These are phyloP conservation scores for cat (Felis catus) DNA, from an alignment of 2,113 vertebrate species.

Conservation along the genomic window F.catus_Fca126_mat1.0 CM031415.1:132962001-132962500, in stretches of 20 bases:
- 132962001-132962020: neutral
- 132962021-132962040: neutral
- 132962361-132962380: constrained; percentile 33
- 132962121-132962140: neutral
- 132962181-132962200: neutral
- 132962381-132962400: constrained; percentile 39
- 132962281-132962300: neutral
- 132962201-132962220: neutral
- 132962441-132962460: constrained; percentile 35
- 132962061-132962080: neutral
- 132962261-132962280: neutral
- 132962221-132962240: neutral
- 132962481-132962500: constrained; percentile 19
- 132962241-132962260: neutral
- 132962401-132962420: constrained; percentile 56
- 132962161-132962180: neutral
- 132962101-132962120: neutral
- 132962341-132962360: constrained; percentile 43
- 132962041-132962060: neutral
- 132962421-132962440: constrained; percentile 67
- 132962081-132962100: neutral
- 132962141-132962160: neutral
- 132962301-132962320: neutral
- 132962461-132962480: constrained; percentile 46
- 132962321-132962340: neutral